Base-by-base conservation (phyloP, 2,888 invertebrate species). In the Heteropelma amictum region DNA sequence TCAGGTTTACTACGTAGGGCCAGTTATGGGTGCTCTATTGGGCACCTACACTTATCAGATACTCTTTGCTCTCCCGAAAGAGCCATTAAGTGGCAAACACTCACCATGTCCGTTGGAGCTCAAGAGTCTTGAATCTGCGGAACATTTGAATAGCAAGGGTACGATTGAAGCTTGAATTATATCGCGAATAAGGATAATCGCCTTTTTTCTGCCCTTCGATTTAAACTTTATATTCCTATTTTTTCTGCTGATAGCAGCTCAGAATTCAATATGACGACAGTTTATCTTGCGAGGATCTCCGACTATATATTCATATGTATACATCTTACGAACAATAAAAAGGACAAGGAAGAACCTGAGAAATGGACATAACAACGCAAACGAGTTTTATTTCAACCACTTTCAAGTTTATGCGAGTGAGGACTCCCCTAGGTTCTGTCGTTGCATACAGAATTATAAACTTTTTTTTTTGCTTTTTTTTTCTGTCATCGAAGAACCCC, bases 1-100 rank as follows among this genome's bases (percentile, higher is more conserved):
- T 7, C 67, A 92, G 92, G 88, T 94, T 12, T 94, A 94, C 84
- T 94, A 94, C 93, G 87, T 92, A 7, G 94, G 93, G 30, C 94
- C 94, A 0, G 65, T 89, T 45, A 72, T 87, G n/a, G 89, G 89
- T 8, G 90, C 89, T 17, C 82, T 88, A 2, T 64, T 91, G n/a
- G 89, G 90, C 10, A 87, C 91, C 19, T 81, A 89, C n/a, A 86
- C 89, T 33, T 92, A 91, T 81, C 90, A 89, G 79, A 74, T 81
- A 30, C 73, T 83, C 23, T 85, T 85, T 61, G 69, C 51, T 30
- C 12, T 73, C 26, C 71, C 79, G 1, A 42, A 60, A 7, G 75
- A 72, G 40, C 67, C 75, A 42, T 17, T 7, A 1, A 2, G 35
- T 12, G 70, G 54, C 0, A 67, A 72, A 28, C 65, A 72, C n/a